Conservation (phyloP, 2,113 vertebrate species). For the Sinocyclocheilus anshuiensis region DNA sequence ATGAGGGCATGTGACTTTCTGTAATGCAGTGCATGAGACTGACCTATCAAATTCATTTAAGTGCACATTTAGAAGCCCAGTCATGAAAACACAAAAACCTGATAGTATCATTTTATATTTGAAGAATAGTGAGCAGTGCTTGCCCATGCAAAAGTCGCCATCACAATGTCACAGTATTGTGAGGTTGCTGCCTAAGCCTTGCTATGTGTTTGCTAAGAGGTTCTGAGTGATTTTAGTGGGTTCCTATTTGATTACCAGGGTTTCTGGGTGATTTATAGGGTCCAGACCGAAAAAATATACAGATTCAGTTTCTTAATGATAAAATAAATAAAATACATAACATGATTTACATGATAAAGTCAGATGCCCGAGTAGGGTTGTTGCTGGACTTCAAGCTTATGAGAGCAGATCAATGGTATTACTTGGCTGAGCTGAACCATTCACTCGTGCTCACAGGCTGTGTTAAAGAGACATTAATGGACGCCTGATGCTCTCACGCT, state of each 20-base stretch:
- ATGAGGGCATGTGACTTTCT: background rate
- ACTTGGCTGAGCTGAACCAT: background rate
- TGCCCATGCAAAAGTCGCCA: background rate
- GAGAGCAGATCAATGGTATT: background rate
- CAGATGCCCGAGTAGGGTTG: background rate
- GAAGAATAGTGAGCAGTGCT: background rate
- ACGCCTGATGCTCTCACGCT: slow-evolving; percentile 9
- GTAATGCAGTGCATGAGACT: background rate
- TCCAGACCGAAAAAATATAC: background rate
- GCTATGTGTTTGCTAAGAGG: too few species aligned
- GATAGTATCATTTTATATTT: background rate
- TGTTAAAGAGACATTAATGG: slow-evolving; percentile 8
- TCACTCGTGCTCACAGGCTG: background rate
- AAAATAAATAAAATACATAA: background rate
- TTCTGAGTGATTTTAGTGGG: background rate
- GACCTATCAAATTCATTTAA: background rate
- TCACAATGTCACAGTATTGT: background rate
- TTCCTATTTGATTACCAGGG: background rate
- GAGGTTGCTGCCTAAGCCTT: background rate
- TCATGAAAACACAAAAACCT: background rate
- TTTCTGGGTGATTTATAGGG: background rate
- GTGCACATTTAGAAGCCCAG: background rate
- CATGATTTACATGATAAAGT: background rate
- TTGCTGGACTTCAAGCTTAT: background rate
- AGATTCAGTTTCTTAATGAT: background rate